Conservation (phyloP, 2,888 invertebrate genomes). For the Argyresthia albistria region DNA sequence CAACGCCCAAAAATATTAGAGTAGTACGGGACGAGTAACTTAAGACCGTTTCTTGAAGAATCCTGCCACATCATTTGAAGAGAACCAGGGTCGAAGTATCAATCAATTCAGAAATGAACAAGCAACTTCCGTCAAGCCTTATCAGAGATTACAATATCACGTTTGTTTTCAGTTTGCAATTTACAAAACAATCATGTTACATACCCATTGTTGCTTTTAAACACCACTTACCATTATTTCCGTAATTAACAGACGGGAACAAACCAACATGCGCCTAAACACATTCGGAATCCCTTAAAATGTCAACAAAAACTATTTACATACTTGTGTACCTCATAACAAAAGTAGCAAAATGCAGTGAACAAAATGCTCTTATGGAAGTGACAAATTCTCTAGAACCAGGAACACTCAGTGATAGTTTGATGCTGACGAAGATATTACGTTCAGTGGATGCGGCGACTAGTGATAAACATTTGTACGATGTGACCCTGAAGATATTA, state of each 20-base stretch:
- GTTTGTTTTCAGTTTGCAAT: not conserved
- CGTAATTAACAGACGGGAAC: conserved; percentile 7
- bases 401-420: conserved; percentile 24
- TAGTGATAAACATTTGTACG: conserved; percentile 37
- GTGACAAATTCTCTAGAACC: conserved; percentile 10
- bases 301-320: conserved; percentile 24
- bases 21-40: too few species aligned
- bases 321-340: conserved; percentile 17
- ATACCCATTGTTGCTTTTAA: not conserved
- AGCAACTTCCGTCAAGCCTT: not conserved
- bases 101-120: too few species aligned
- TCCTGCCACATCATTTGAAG: too few species aligned
- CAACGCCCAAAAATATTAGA: too few species aligned
- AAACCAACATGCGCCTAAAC: conserved; percentile 33
- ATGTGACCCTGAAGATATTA: conserved; percentile 44
- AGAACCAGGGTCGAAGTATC: too few species aligned
- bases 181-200: conserved; percentile 1
- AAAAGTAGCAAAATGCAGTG: conserved; percentile 10
- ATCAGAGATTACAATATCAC: not conserved
- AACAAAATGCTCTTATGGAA: conserved; percentile 18
- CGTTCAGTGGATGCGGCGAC: conserved; percentile 39
- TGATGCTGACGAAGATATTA: conserved; percentile 35
- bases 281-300: conserved; percentile 26
- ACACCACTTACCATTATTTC: too few species aligned
- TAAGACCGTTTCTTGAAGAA: too few species aligned